Conservation (phyloP, 2,113 vertebrate genomes). For the Turdus rufiventris region DNA sequence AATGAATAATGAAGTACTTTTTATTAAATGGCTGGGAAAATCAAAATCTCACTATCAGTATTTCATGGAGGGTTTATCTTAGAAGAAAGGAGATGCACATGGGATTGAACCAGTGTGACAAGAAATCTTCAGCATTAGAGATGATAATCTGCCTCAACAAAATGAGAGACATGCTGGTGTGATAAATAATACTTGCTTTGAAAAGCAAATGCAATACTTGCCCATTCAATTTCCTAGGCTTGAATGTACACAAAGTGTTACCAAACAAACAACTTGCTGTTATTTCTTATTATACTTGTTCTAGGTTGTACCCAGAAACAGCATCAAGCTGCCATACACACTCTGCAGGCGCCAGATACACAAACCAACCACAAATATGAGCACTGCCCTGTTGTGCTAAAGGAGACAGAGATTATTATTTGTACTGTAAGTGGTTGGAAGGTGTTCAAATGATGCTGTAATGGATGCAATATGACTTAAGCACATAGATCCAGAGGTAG, state of each 20-base stretch:
- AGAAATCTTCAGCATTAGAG: neutral
- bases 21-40: slow-evolving; percentile 44
- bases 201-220: neutral
- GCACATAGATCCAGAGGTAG: neutral
- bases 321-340: neutral
- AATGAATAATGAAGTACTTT: slow-evolving; percentile 29
- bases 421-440: slow-evolving; percentile 3
- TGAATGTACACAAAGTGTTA: neutral
- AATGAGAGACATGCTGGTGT: slow-evolving; percentile 16
- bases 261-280: neutral
- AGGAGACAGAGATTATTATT: neutral
- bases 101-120: neutral
- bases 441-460: neutral
- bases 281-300: neutral
- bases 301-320: neutral
- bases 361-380: neutral
- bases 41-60: neutral
- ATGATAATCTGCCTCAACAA: slow-evolving; percentile 15
- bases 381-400: neutral
- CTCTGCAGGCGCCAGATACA: neutral
- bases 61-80: slow-evolving; percentile 18
- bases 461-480: neutral
- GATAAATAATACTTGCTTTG: neutral
- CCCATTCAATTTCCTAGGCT: neutral
- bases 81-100: neutral